Evolutionary conservation across 2,113 vertebrate genomes (phyloP), one percentile per base, ranked within the genome.

Genomic region (Tympanuchus pallidicinctus): DNA sequence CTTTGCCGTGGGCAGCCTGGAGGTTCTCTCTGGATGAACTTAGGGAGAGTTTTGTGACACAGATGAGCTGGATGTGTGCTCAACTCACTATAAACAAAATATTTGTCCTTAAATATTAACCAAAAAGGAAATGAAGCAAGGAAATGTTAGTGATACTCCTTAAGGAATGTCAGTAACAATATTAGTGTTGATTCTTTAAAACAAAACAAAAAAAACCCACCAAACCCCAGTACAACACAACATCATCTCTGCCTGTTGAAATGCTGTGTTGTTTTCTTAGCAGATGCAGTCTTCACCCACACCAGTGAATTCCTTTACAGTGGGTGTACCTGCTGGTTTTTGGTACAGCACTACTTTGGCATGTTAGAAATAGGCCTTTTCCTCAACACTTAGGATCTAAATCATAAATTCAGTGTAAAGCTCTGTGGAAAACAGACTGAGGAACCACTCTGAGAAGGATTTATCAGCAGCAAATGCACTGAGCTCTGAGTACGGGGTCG

Each of bases 91-190:
- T 74, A 94, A 96, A 91, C 75, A 88, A 91, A 94, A 86, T 92
- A 91, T 67, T 93, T 94, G 75, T 92, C 67, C 81, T 95, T 74
- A 91, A 93, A 84, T 38, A 36, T 92, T 77, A 96, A 93, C 87
- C 60, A 19, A 42, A 88, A 77, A 88, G 91, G 79, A 91, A 96
- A 70, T 64, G 82, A 71, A 80, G 86, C 34, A 70, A 91, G 66
- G 89, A 94, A 74, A 80, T 92, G 65, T 80, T 86, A 57, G 72
- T 67, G 89, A 84, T 81, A 47, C 34, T 81, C 67, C 82, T 85
- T 67, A 64, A 83, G 47, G 82, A 71, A 56, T 38, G 34, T 78
- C 45, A 84, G 54, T 78, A 89, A 85, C 16, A 1, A 54, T 92
- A 67, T 20, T 50, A 43, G 40, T 64, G 56, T 89, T 70, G 90